phyloP scores from a whole-genome alignment of 2,113 vertebrate genomes.

The Beaufortia kweichowensis region DNA sequence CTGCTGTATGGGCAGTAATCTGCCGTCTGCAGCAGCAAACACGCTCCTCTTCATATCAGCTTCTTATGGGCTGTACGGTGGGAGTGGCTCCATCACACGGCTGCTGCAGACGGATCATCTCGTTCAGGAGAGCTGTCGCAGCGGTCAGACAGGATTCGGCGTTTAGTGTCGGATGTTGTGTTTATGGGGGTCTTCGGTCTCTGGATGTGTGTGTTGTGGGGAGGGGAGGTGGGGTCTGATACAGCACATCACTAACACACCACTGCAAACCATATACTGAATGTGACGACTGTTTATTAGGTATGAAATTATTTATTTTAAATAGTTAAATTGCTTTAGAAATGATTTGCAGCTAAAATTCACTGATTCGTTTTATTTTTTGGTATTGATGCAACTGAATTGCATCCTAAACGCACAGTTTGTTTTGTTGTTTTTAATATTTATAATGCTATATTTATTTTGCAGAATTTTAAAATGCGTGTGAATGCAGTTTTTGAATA shows the following conservation, averaged over 20 bases:
- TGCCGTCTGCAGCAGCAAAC: constrained; percentile 54
- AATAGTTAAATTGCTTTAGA: background rate
- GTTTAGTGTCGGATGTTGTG: constrained; percentile 24
- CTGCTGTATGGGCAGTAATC: constrained; percentile 60
- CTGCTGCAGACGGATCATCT: background rate
- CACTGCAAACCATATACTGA: constrained; percentile 13
- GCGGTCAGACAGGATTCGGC: background rate
- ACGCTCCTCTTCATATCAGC: constrained; percentile 42
- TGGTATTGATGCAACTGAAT: background rate
- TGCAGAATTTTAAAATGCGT: too few species aligned
- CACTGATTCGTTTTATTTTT: background rate
- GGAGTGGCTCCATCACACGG: constrained; percentile 43
- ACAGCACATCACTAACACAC: background rate
- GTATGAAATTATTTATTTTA: constrained; percentile 13
- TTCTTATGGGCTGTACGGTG: constrained; percentile 47
- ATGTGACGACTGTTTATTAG: constrained; percentile 6
- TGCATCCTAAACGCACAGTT: background rate
- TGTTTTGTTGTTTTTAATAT: background rate
- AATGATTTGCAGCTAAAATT: background rate
- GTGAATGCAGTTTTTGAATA: too few species aligned
- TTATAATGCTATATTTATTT: too few species aligned
- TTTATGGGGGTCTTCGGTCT: constrained; percentile 18
- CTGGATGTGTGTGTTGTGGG: constrained; percentile 33
- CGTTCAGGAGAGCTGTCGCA: constrained; percentile 2
- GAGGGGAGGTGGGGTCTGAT: constrained; percentile 21